phyloP scores from a whole-genome alignment of 2,797 vertebrate species.

The Geotrypetes seraphini region DNA sequence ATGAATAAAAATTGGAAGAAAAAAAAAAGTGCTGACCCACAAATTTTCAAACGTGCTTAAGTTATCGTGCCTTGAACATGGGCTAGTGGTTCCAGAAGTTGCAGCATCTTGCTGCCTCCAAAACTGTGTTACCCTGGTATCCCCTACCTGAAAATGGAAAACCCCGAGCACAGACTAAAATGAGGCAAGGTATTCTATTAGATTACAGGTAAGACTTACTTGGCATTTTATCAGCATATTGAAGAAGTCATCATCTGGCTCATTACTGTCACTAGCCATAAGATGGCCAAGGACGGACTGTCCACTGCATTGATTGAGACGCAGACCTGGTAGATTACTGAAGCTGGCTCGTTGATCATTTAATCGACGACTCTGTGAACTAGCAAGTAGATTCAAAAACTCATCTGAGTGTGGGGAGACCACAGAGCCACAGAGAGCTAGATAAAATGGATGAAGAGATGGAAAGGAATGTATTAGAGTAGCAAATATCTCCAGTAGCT shows the following conservation, averaged over 20 bases:
- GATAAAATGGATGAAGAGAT: not conserved
- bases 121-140: too few relatives aligned
- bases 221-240: constrained; percentile 90
- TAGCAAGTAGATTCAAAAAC: constrained; percentile 84
- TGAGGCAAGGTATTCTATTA: too few relatives aligned
- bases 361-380: constrained; percentile 64
- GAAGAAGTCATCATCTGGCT: constrained; percentile 88
- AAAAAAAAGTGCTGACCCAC: too few relatives aligned
- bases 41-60: too few relatives aligned
- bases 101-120: too few relatives aligned
- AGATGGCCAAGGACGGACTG: constrained; percentile 66
- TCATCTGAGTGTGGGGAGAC: constrained; percentile 75
- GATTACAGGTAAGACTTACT: constrained; percentile 38
- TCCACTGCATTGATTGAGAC: constrained; percentile 50
- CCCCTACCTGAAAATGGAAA: too few relatives aligned
- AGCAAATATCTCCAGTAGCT: too few relatives aligned
- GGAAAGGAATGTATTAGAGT: too few relatives aligned
- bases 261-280: constrained; percentile 56
- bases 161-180: too few relatives aligned
- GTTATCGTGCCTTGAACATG: too few relatives aligned
- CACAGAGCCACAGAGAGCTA: constrained; percentile 61
- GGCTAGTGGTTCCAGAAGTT: too few relatives aligned
- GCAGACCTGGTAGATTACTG: constrained; percentile 70
- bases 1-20: too few relatives aligned
- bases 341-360: constrained; percentile 75